Conservation (phyloP, 92 coral and sea anemone species). For the Porites evermanni region DNA sequence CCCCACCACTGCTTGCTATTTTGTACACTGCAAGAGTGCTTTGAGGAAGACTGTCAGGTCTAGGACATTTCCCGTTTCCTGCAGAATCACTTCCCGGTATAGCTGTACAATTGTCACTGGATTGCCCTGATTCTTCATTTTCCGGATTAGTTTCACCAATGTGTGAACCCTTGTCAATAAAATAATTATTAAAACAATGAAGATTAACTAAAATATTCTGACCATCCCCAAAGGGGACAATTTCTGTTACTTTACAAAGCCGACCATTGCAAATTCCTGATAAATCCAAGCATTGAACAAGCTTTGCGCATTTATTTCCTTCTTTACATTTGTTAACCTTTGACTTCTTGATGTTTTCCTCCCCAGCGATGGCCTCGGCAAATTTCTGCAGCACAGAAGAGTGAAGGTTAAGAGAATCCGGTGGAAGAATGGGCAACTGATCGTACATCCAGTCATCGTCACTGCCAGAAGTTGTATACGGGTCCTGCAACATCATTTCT, state of each 20-base stretch:
- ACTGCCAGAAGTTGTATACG: slow-evolving; percentile 50
- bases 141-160: neutral
- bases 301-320: slow-evolving; percentile 55
- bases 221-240: slow-evolving; percentile 91
- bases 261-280: slow-evolving; percentile 30
- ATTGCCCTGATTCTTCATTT: neutral
- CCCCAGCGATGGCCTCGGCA: slow-evolving; percentile 85
- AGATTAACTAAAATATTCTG: slow-evolving; percentile 75
- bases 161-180: neutral
- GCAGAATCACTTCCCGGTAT: neutral
- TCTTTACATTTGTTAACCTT: slow-evolving; percentile 45
- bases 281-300: slow-evolving; percentile 78
- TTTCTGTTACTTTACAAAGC: slow-evolving; percentile 63
- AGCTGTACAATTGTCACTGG: neutral
- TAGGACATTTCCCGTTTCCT: neutral
- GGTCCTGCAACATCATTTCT: slow-evolving; percentile 41
- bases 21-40: slow-evolving; percentile 42
- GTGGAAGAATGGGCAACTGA: slow-evolving; percentile 43
- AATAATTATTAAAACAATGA: slow-evolving; percentile 1
- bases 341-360: slow-evolving; percentile 41
- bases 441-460: slow-evolving; percentile 64
- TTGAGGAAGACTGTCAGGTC: slow-evolving; percentile 9
- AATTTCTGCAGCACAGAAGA: slow-evolving; percentile 86
- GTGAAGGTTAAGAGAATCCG: slow-evolving; percentile 71
- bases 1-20: slow-evolving; percentile 15